Conservation (phyloP, 2,888 invertebrate genomes). For the Tenthredo distinguenda region DNA sequence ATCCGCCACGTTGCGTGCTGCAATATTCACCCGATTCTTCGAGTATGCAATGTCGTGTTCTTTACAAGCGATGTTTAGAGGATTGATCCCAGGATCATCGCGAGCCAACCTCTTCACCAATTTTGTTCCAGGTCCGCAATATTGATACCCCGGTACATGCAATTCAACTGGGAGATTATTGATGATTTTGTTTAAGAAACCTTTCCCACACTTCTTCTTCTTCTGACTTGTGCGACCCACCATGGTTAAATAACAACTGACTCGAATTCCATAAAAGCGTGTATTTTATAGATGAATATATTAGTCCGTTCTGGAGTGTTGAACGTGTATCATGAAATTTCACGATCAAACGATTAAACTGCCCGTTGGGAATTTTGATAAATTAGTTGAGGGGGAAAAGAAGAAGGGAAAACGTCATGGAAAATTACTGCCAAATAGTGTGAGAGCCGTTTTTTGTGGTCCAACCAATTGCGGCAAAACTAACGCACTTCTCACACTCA, state of each 20-base stretch:
- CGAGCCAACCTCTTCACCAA: slow-evolving; percentile 20
- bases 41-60: no score
- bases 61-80: no score
- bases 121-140: slow-evolving; percentile 55
- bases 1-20: not conserved
- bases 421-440: slow-evolving; percentile 52
- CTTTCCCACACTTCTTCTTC: not conserved
- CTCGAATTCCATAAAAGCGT: no score
- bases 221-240: no score
- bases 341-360: not conserved
- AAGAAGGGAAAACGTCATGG: not conserved
- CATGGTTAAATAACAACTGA: no score
- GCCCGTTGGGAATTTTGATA: not conserved
- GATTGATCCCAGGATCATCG: no score
- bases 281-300: no score
- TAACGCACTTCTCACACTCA: slow-evolving; percentile 68
- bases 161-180: slow-evolving; percentile 55
- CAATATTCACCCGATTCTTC: no score
- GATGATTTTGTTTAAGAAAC: not conserved
- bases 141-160: slow-evolving; percentile 55
- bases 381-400: not conserved
- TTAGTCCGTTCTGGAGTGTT: no score
- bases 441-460: slow-evolving; percentile 67
- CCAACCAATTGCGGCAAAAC: slow-evolving; percentile 74
- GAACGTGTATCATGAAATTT: no score